A percentile compares a stretch with the other conserved stretches of the same genome.
Evolutionary conservation across 1,140 invertebrate species (phyloP).

Genomic region (Nomia melanderi): DNA sequence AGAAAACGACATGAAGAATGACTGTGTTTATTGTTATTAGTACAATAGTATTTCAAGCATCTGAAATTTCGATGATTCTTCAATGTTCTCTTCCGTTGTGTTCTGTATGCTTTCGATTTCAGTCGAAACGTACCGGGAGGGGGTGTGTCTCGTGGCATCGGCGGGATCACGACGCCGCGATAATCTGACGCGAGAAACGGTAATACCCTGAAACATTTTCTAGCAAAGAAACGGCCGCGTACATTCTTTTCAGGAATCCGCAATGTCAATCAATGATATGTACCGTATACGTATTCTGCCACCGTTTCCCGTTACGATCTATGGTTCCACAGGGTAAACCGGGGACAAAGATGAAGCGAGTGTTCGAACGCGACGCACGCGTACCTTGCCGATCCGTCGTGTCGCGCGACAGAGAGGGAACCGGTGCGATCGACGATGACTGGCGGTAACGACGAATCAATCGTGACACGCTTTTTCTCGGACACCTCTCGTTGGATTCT

Average conservation of each 20-base stretch:
- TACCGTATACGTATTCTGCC: constrained; percentile 52
- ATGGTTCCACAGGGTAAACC: not conserved
- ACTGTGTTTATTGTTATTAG: constrained; percentile 41
- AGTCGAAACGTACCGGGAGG: not conserved
- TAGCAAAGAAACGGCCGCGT: not conserved
- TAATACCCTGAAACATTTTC: constrained; percentile 1
- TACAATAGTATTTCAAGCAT: constrained; percentile 28
- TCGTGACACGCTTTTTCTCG: not conserved
- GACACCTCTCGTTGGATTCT: not conserved
- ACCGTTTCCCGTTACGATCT: not conserved
- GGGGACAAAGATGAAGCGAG: not conserved
- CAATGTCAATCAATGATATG: constrained; percentile 59
- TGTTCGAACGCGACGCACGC: not conserved
- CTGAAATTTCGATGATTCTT: not conserved
- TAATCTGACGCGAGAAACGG: not conserved
- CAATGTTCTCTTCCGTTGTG: not conserved
- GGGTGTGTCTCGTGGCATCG: constrained; percentile 3
- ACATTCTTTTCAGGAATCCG: constrained; percentile 1
- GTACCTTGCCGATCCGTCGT: no score
- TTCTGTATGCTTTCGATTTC: not conserved
- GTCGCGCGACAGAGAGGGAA: not conserved
- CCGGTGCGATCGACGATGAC: not conserved
- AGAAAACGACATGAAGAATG: constrained; percentile 35
- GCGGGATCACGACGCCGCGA: constrained; percentile 8
- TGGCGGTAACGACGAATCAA: not conserved